phyloP scores from a whole-genome alignment of 1,140 invertebrate species.

The Scylla paramamosain region DNA sequence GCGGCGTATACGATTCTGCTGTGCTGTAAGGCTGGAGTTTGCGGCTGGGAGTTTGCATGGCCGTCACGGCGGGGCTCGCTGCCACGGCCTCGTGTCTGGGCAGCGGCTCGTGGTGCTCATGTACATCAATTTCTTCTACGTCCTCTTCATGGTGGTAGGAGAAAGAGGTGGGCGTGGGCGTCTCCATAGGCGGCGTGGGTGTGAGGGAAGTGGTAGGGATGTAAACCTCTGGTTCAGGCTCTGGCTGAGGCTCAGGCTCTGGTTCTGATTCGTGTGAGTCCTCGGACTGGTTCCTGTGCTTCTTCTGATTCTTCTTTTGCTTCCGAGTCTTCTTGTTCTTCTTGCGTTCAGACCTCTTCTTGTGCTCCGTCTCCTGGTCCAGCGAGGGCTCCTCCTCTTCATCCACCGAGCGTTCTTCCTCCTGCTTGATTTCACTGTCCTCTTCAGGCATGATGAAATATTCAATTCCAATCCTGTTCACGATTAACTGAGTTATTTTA shows the following conservation, averaged over 20 bases:
- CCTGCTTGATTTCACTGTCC: not conserved
- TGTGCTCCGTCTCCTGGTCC: constrained; percentile 31
- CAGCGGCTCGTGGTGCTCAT: constrained; percentile 51
- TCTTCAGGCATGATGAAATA: constrained; percentile 52
- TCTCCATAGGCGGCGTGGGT: not conserved
- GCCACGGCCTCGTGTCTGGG: constrained; percentile 75
- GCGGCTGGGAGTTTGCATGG: constrained; percentile 71
- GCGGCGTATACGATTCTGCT: constrained; percentile 28
- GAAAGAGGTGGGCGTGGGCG: not conserved
- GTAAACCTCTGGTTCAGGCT: not conserved
- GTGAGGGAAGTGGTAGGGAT: not conserved
- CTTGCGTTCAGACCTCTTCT: constrained; percentile 38
- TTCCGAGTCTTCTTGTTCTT: constrained; percentile 56
- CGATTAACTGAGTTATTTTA: constrained; percentile 55
- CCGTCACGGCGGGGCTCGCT: constrained; percentile 74
- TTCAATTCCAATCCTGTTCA: constrained; percentile 38
- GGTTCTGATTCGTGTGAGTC: not conserved
- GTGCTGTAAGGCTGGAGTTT: constrained; percentile 45
- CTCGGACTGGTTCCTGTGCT: not conserved
- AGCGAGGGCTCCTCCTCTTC: constrained; percentile 17
- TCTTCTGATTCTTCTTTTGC: constrained; percentile 42
- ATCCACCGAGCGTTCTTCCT: constrained; percentile 7
- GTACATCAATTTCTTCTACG: not conserved
- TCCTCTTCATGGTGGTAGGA: not conserved
- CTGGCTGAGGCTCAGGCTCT: not conserved